These are phyloP conservation scores for Eupristina koningsbergeri DNA, from an alignment of 1,140 invertebrate species.

Conservation along the genomic window DNA sequence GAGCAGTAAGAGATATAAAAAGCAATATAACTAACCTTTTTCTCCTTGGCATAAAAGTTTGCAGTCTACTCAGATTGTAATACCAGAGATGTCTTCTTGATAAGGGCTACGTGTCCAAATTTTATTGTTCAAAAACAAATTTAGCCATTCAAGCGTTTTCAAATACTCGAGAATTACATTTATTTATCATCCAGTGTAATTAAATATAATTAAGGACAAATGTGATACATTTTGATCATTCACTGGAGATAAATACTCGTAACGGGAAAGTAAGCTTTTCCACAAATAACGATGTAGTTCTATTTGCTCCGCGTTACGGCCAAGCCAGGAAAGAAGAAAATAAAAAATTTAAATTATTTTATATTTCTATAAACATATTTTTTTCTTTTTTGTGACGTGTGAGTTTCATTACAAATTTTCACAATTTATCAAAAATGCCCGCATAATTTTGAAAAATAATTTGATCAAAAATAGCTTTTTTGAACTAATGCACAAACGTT, in stretches of 20 bases:
- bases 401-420: too few relatives aligned
- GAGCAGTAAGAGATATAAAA: conserved; percentile 22
- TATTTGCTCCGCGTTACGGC: too few relatives aligned
- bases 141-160: background rate
- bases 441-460: too few relatives aligned
- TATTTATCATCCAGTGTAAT: too few relatives aligned
- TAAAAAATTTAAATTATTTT: too few relatives aligned
- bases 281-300: too few relatives aligned
- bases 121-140: background rate
- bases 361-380: too few relatives aligned
- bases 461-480: background rate
- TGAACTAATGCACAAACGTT: background rate
- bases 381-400: too few relatives aligned
- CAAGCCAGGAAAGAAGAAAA: too few relatives aligned
- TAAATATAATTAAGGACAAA: background rate
- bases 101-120: background rate
- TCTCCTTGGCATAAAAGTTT: background rate
- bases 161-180: background rate
- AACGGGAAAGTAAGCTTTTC: too few relatives aligned
- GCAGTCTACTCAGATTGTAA: conserved; percentile 24
- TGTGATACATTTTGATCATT: background rate
- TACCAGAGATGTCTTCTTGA: background rate
- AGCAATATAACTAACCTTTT: conserved; percentile 31
- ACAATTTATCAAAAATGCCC: too few relatives aligned
- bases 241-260: background rate